Base-by-base conservation (phyloP, 1,140 invertebrate genomes). In the Artemia franciscana region DNA sequence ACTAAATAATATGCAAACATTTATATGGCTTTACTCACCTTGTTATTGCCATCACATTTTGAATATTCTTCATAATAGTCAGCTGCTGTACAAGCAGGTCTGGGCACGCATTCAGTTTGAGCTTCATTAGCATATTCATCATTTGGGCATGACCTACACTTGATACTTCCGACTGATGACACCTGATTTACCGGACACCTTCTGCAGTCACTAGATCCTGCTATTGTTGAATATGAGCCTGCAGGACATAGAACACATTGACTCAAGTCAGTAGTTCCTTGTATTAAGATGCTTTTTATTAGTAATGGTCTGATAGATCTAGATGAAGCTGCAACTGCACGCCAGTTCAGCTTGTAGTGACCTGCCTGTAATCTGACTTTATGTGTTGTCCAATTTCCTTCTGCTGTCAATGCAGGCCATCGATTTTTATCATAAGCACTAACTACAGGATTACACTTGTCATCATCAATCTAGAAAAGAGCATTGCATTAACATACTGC, bases 11-110 rank as follows among this genome's bases (percentile, higher is more conserved):
- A n/a, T n/a, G n/a, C n/a, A n/a, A n/a, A n/a, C n/a, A n/a, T n/a
- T n/a, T n/a, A n/a, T n/a, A n/a, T n/a, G n/a, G n/a, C n/a, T n/a
- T n/a, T 59, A 58, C 59, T 62, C 62, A 72, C 72, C 68, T 70
- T 63, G 65, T 74, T 73, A 26, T 74, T 71, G 15, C 69, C 64
- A 67, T 77, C 71, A 70, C 78, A 81, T 4, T 74, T 72, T n/a
- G 73, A 72, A 63, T 76, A 71, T 15, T 71, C 67, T 63, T 76
- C 72, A 67, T 78, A 82, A 66, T 76, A 83, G 68, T 83, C 81
- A 57, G 71, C 68, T 39, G 69, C 66, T 1, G 72, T 73, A 68
- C 81, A 83, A 0, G 74, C 67, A 26, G 77, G 78, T 64, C 75
- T 68, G 4, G 67, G 65, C n/a, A 69, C 64, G 68, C 80, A 82